Evolutionary conservation across 2,888 invertebrate genomes (phyloP), one percentile per base, ranked within the genome.

Genomic region (Caenorhabditis wallacei): DNA sequence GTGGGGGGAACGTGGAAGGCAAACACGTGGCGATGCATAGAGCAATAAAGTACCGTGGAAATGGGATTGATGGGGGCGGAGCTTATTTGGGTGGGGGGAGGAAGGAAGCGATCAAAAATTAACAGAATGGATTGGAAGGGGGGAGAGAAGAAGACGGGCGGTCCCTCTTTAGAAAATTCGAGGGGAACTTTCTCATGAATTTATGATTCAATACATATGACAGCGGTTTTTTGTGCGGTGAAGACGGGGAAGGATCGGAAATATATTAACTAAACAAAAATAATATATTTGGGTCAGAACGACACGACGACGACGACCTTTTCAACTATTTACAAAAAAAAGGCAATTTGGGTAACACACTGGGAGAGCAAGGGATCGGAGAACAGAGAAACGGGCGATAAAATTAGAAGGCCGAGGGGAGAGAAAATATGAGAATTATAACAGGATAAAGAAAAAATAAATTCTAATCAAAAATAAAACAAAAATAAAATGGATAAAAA

Each of bases 321-420:
- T 54, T 26, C 57, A 57, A 59, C 53, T 63, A 76, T 64, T 64
- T 64, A 76, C 64, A 76, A 51, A 40, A 43, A 68, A 40, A 8
- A 18, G 18, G 37, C 7, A 26, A 24, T 37, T n/a, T 2, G 35
- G 63, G n/a, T n/a, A n/a, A n/a, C n/a, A n/a, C 43, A 71, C 48
- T 48, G 51, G 71, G 30, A 22, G 51, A n/a, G 51, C 37, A 54
- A 72, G 37, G 18, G 43, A 37, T 56, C 43, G 46, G n/a, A 51
- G 35, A 59, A 70, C 48, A 59, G 7, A 24, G 37, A 18, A 18
- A 16, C 22, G 71, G 30, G 18, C 24, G 40, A 56, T 10, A 40
- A 54, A 66, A 26, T 16, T n/a, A n/a, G n/a, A n/a, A n/a, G n/a
- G n/a, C n/a, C 30, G 30, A 30, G 30, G 30, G 8, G 30, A 5